Evolutionary conservation across 1,140 invertebrate species (phyloP), one percentile per base, ranked within the genome.

Genomic region (Drosophila asahinai): DNA sequence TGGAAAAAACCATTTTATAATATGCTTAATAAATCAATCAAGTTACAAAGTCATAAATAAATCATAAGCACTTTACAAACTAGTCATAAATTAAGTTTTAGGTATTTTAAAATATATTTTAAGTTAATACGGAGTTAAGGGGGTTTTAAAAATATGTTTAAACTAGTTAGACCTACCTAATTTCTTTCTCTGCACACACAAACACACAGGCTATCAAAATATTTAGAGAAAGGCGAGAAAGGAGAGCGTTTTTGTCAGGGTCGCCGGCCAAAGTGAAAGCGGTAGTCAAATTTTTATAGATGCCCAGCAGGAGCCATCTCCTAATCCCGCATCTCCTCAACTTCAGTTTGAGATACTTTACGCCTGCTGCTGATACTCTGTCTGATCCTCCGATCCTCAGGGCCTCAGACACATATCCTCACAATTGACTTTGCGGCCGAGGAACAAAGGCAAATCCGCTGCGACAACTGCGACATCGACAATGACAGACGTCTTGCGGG

Each of bases 391-490:
- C 0, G 43, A 49, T 22, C 9, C 49, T n/a, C 8, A 5, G 22
- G 45, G 48, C 17, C 42, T 38, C n/a, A 36, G 67, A 67, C 51
- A 70, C 65, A 62, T 43, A 81, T 77, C 70, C 80, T 77, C 48
- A 77, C 84, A 89, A 90, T 90, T 89, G 84, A 90, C 84, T 90
- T 73, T 86, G 81, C 86, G 84, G 86, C 81, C 63, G 72, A 25
- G 38, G 66, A 65, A 81, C 77, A 89, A 87, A 84, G 86, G 64
- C 65, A 75, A 81, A 89, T 84, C 78, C 74, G 60, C 65, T 38
- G 81, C 81, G 81, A 90, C 86, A 78, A 87, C 78, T 86, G 83
- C 65, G 70, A 86, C 83, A 78, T 68, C 60, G 74, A 86, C 82
- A 77, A 80, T 57, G 81, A 83, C 61, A 70, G 80, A 81, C 74